Base-by-base conservation (phyloP, 1,140 invertebrate genomes). In the Drosophila kikkawai region DNA sequence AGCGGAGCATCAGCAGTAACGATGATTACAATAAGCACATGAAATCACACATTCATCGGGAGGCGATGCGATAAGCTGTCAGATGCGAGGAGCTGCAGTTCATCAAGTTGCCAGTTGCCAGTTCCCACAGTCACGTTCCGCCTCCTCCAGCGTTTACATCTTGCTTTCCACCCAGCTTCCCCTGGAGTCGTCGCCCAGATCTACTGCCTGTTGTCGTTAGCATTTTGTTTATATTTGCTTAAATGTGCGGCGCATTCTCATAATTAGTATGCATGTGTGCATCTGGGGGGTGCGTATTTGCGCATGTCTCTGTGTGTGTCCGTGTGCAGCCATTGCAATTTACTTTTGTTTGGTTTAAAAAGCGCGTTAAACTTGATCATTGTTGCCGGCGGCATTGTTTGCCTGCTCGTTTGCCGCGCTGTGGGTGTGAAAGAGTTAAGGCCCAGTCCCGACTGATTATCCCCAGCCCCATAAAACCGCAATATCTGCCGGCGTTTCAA, bases 211-310 rank as follows among this genome's bases (percentile, higher is more conserved):
- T 55, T 60, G 76, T 85, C 82, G 77, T 87, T 80, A 77, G 59
- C 79, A 63, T 80, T 80, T 82, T 87, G 61, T 80, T 83, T 87
- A 80, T 78, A 80, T 87, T 79, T 81, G 69, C 75, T 84, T 71
- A 65, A 80, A 80, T 80, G 73, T 78, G 74, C 82, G 67, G 61
- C 48, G 53, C 53, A 68, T 68, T 71, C 58, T 71, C 79, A 69
- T 80, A 82, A 86, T 87, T 86, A 80, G 68, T 56, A 79, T 79
- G 79, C 69, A 68, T 66, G 77, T 65, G 58, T 81, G 71, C 59
- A 17, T 71, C 37, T 41, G 50, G 44, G 61, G 50, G 44, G 12
- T 69, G 39, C 56, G 55, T 55, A 34, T 58, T 32, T 53, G 53
- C 42, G 42, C 22, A n/a, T 22, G 45, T 63, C 32, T 13, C 2